These are phyloP conservation scores for Chionoecetes opilio DNA, from an alignment of 1,140 invertebrate genomes.

Conservation along the genomic window DNA sequence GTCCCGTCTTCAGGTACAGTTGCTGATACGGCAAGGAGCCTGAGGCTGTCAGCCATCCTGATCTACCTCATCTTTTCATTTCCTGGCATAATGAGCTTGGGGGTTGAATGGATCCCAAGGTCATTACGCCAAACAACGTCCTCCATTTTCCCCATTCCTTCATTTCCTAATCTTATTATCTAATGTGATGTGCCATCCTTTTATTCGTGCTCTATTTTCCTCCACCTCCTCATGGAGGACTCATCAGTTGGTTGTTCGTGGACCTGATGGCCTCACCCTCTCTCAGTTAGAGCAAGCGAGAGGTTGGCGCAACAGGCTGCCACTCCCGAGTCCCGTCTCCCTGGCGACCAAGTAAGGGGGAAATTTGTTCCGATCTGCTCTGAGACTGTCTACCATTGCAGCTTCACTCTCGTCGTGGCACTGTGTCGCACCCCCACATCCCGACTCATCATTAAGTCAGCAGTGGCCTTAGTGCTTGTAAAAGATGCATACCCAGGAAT, in stretches of 20 bases:
- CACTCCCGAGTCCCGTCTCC: slow-evolving; percentile 46
- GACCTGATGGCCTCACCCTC: slow-evolving; percentile 24
- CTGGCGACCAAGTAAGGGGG: slow-evolving; percentile 51
- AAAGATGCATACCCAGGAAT: not conserved
- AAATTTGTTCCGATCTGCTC: slow-evolving; percentile 28
- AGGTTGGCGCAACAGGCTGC: slow-evolving; percentile 56
- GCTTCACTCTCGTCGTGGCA: not conserved
- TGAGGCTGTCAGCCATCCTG: not conserved
- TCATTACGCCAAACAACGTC: not conserved
- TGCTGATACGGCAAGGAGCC: too few species aligned
- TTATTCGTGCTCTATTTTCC: not conserved
- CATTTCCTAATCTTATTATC: not conserved
- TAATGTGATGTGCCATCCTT: not conserved
- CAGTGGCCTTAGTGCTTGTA: not conserved
- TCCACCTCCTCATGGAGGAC: not conserved
- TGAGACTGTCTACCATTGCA: not conserved
- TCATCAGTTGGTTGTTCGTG: not conserved
- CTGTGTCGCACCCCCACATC: not conserved
- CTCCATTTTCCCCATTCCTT: not conserved
- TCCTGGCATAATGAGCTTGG: slow-evolving; percentile 9
- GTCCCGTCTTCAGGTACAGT: too few species aligned
- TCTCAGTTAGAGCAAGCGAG: slow-evolving; percentile 34
- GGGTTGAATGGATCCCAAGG: not conserved
- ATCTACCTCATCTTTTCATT: not conserved
- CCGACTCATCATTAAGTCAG: not conserved